Base-by-base conservation (phyloP, 2,888 invertebrate genomes). In the Zeuzera pyrina region DNA sequence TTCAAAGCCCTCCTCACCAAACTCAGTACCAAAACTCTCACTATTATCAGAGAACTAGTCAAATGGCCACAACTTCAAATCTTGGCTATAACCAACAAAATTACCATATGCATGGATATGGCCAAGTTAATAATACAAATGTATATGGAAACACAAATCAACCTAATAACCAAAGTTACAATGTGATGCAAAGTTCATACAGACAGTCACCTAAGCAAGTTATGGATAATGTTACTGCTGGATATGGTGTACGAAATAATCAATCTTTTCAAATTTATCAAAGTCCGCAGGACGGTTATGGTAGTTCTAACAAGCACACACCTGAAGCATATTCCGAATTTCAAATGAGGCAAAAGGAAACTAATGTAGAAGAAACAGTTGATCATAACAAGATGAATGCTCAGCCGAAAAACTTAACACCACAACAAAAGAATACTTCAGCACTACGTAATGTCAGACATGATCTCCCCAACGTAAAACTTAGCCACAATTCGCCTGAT, bases 1-100 rank as follows among this genome's bases (percentile, higher is more conserved):
- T 70, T 39, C 79, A 79, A 52, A 77, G 74, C 40, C 79, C 79
- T 22, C 74, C 78, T 2, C 79, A 81, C 45, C 78, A 79, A 40
- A 39, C 69, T 3, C 79, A 78, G 37, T 79, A 77, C 47, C 72
- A 70, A 54, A 78, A 64, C 43, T 48, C 68, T 10, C 71, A 77
- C 42, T 78, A 73, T 43, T 78, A 77, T 53, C 79, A 74, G 45
- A 66, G 78, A 42, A 50, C 67, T 31, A 62, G 47, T 49, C 79
- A 69, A 49, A 53, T 50, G 8, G 33, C 63, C 2, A 35, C 50
- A 16, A 41, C 52, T 11, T 46, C 62, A 3, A 69, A 57, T 45
- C 71, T 68, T 43, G 56, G 41, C 11, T 77, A 68, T 32, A 67
- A 47, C 42, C 77, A 71, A 45, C 74, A 68, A 38, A 62, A 52